Evolutionary conservation across 2,113 vertebrate genomes (phyloP), one percentile per base, ranked within the genome.

Genomic region (Entosphenus tridentatus): DNA sequence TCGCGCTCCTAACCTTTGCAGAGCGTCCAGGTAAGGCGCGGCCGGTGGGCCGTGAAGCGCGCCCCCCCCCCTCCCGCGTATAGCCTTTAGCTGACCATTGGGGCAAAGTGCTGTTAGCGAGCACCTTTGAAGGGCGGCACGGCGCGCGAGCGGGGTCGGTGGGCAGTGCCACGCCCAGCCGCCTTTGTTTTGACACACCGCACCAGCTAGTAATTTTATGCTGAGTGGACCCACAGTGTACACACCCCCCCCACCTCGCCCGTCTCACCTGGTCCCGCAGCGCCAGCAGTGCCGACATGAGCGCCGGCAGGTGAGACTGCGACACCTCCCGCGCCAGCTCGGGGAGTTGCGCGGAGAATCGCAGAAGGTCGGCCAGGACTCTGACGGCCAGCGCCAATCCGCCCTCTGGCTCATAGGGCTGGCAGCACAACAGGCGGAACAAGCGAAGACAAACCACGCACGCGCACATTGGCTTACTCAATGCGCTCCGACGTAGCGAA

Each of bases 261-360:
- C 14, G 7, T 2, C 74, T 83, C 70, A 92, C 88, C 85, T 92
- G 86, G 1, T 78, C 75, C 71, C 86, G 85, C 14, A 92, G 84
- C 62, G 82, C 84, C 70, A 92, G 80, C 70, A 92, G 75, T 7
- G 88, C 88, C 1, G 86, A 88, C 7, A 92, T 82, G 67, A 90
- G 83, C 7, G 86, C 86, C 8, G 87, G 82, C 65, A 88, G 77
- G 68, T 83, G 86, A 78, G 89, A 89, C 67, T 85, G 82, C 55
- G 85, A 82, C 9, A 92, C 85, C 73, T 92, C 87, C 58, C 88
- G 75, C 58, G 84, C 81, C 10, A 92, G 77, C 55, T 85, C 78
- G 0, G 87, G 79, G 4, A 88, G 76, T 74, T 87, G 87, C 68
- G 83, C 81, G 0, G 88, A 87, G 3, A 85, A 87, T 55, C 81